Conservation (phyloP, 2,888 invertebrate genomes). For the Cancer borealis region DNA sequence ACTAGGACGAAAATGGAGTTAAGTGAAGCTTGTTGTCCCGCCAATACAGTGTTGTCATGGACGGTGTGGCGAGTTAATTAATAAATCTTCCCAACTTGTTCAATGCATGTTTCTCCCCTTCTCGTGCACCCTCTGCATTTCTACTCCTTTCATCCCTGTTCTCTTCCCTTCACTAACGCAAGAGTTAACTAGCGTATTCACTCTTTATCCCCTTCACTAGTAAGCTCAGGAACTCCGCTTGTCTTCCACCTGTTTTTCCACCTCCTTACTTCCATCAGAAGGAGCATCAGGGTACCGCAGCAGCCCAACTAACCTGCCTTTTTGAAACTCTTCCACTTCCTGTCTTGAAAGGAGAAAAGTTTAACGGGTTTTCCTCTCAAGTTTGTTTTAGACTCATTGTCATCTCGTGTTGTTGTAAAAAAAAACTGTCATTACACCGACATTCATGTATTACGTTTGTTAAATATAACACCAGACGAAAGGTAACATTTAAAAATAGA, state of each 20-base stretch:
- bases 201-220: not conserved
- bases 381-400: not conserved
- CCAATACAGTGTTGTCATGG: not conserved
- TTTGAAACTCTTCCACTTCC: not conserved
- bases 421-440: not conserved
- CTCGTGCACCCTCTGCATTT: not conserved
- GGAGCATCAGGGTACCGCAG: not conserved
- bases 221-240: not conserved
- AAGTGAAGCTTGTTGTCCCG: not conserved
- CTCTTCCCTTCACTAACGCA: not conserved
- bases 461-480: not conserved
- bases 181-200: not conserved
- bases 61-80: not conserved
- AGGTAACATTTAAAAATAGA: not conserved
- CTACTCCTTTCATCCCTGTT: not conserved
- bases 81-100: not conserved
- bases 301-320: not conserved
- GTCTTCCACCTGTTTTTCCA: not conserved
- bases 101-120: not conserved
- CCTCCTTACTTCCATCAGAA: not conserved
- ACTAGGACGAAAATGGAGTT: not conserved
- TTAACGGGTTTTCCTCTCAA: not conserved
- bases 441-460: no score
- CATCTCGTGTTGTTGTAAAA: constrained; percentile 12
- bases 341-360: not conserved